Percentiles rank a stretch among this genome's conserved stretches.
phyloP scores from a whole-genome alignment of 2,797 vertebrate species.

The Cyclopterus lumpus region DNA sequence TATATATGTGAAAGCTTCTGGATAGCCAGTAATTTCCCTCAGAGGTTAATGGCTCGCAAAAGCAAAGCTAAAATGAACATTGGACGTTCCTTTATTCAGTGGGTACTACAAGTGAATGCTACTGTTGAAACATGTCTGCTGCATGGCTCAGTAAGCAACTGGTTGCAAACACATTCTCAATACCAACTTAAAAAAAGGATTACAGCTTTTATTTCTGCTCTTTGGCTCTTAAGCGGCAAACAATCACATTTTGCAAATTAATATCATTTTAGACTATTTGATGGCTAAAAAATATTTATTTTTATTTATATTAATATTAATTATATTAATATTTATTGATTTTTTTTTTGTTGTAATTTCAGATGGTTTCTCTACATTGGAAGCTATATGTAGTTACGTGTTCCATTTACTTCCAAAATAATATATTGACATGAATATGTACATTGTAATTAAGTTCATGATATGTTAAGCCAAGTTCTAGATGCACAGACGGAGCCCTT shows the following conservation, averaged over 20 bases:
- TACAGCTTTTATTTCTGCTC: background rate
- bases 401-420: background rate
- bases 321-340: too few relatives aligned
- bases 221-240: background rate
- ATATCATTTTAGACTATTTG: background rate
- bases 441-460: too few relatives aligned
- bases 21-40: background rate
- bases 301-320: too few relatives aligned
- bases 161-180: background rate
- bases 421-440: background rate
- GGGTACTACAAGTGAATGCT: background rate
- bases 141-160: background rate
- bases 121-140: background rate
- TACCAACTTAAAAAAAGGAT: constrained; percentile 6
- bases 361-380: background rate
- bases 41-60: background rate
- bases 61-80: background rate
- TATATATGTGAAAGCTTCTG: background rate
- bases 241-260: background rate
- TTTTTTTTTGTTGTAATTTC: too few relatives aligned
- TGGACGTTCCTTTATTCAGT: background rate
- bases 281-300: background rate
- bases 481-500: too few relatives aligned
- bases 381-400: background rate
- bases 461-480: too few relatives aligned